Evolutionary conservation across 2,113 vertebrate genomes (phyloP), one percentile per base, ranked within the genome.

Genomic region (Centropus bengalensis): DNA sequence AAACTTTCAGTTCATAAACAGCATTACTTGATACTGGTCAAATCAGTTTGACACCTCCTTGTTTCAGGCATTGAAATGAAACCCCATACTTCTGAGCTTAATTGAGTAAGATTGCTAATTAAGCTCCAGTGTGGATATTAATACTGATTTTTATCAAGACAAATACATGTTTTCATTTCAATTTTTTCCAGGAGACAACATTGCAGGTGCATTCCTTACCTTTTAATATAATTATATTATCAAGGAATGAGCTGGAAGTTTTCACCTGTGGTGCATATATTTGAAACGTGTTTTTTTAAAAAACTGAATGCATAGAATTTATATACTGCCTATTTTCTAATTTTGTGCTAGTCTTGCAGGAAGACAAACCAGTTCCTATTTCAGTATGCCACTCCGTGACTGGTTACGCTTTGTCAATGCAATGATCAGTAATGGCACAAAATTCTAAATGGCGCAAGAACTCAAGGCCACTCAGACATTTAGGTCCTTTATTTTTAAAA

Each of bases 201-300:
- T 36, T 84, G 49, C 47, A 88, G 23, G 47, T 93, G 33, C 26
- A 75, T 68, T 76, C 30, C 49, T 83, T 67, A 54, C 74, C 70
- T 36, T 81, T 70, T 32, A 10, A 36, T 23, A 15, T 30, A 54
- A 24, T 45, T 88, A 44, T 62, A 62, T 64, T 45, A 60, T 56
- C 79, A 79, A 92, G 73, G 24, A 86, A 88, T 83, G 59, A 80
- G 22, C 6, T 66, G 45, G 54, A 82, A 69, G 58, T 88, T 96
- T 92, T 92, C 69, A 69, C 47, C 71, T 77, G 66, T 92, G 76
- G 76, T 91, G 91, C 87, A 93, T 91, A 70, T 74, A 74, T 60
- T 91, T 71, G 66, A 88, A 93, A 83, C 11, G 24, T 63, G 42
- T 44, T 47, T 75, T 93, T 45, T n/a, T 27, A 66, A 33, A 85